Evolutionary conservation across 2,888 invertebrate species (phyloP), one percentile per base, ranked within the genome.

Genomic region (Rhaphigaster nebulosa): DNA sequence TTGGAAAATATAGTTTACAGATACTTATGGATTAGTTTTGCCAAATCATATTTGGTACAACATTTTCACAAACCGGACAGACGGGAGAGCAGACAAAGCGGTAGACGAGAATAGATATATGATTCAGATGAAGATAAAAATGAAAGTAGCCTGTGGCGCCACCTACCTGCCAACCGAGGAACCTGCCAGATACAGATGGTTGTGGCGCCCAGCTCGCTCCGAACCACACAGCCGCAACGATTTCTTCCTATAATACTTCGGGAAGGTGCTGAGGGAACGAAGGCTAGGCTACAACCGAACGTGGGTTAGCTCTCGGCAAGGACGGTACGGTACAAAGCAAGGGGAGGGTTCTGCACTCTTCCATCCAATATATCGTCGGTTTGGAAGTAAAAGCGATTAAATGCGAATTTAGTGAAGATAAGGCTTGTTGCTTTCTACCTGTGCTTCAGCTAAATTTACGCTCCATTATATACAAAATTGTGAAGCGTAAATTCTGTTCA

Each of bases 61-160:
- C 2, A 13, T n/a, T 60, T 60, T 56, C 5, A 56, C 10, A 60
- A 18, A 34, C 18, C 13, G 29, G 29, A 29, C 5, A 76, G 70
- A 38, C 70, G 15, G 20, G 34, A 2, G 10, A 34, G 70, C 70
- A 76, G 70, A 76, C 70, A 76, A 76, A 76, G 38, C 38, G 70
- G 38, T 20, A 34, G 34, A 76, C 45, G 45, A 15, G 84, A 84
- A 84, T 84, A 84, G 84, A 45, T 50, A n/a, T 4, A 18, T 84
- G 84, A 84, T 84, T 84, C 84, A 84, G 84, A 13, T 45, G 45
- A 50, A 84, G 84, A 84, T 84, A 84, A 84, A 84, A 84, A 45
- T 8, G 45, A 45, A 45, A 84, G 84, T 6, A 38, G 20, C 70
- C 70, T 0, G 70, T 50, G 45, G 84, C 84, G 84, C 84, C 84